Evolutionary conservation across 2,888 invertebrate genomes (phyloP).

Genomic region (Isoperla grammatica): DNA sequence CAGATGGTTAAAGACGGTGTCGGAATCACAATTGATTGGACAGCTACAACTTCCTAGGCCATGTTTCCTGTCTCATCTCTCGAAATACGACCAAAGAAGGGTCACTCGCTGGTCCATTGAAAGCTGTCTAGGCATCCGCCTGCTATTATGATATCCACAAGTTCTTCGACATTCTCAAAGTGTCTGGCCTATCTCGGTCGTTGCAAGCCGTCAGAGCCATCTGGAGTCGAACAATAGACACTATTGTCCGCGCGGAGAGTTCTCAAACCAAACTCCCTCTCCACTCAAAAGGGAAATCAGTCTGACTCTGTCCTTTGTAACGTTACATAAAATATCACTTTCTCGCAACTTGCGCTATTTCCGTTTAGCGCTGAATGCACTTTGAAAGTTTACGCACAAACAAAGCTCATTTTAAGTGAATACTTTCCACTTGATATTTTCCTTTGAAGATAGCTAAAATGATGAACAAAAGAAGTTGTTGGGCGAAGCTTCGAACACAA

Average conservation of each 20-base stretch:
- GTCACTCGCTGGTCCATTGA: constrained; percentile 4
- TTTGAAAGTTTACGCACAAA: no score
- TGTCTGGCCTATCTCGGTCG: constrained; percentile 1
- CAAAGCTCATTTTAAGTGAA: no score
- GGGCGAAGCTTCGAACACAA: no score
- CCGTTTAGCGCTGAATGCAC: no score
- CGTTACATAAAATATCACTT: no score
- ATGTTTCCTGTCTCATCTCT: constrained; percentile 2
- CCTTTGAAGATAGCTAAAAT: no score
- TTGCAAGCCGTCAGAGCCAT: constrained; percentile 17
- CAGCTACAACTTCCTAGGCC: constrained; percentile 7
- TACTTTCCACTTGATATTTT: no score
- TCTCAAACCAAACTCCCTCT: constrained; percentile 2
- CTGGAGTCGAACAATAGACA: constrained; percentile 22
- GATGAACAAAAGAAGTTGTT: no score
- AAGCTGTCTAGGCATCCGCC: neutral
- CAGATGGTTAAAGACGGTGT: neutral
- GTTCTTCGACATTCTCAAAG: no score
- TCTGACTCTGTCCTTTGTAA: no score
- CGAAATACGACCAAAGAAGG: neutral
- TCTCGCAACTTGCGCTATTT: no score
- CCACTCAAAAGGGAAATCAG: no score
- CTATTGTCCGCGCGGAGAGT: constrained; percentile 9
- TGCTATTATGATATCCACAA: constrained; percentile 11
- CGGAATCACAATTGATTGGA: constrained; percentile 10